Base-by-base conservation (phyloP, 2,888 invertebrate species). In the Geotrupes spiniger region DNA sequence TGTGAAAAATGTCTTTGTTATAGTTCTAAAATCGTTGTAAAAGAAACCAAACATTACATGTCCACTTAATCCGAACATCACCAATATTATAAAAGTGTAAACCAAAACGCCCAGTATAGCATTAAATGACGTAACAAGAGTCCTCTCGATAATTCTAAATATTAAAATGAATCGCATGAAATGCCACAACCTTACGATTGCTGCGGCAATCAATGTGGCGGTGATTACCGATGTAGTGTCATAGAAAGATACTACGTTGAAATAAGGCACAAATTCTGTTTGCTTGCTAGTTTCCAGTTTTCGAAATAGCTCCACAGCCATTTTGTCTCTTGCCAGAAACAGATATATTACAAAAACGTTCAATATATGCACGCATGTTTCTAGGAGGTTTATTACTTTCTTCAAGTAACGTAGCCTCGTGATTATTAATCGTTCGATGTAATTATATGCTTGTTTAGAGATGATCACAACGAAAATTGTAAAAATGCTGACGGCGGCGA, bases 161-260 rank as follows among this genome's bases (percentile, higher is more conserved):
- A 57, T 51, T 14, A 46, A 37, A 4, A 47, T 46, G 41, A 59
- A 61, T 36, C 59, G 31, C 12, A 59, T 44, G 10, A 60, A 40
- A 36, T 53, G 56, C 59, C 61, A 61, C 6, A 57, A 29, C 21
- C 59, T 48, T 2, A 58, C 21, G 1, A 56, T 56, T 2, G 58
- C 53, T 15, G 58, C 28, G 11, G 52, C 51, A 5, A 59, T 52
- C 21, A 61, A 42, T 2, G 51, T 2, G 1, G 58, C 45, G 2
- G 54, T 56, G 9, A 55, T 27, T 14, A 60, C 15, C 1, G 40
- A 57, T 4, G 58, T 15, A 2, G 36, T 9, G 14, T 51, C 43
- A 14, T 56, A 53, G 21, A 53, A 48, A 33, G 44, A 44, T 8
- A 57, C 16, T 2, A 53, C 50, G 16, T 36, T 12, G 29, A 50